Percentiles rank a stretch among this genome's conserved stretches.
These are phyloP conservation scores for Parapsyche elsis DNA, from an alignment of 1,140 invertebrate genomes.

Conservation along the genomic window DNA sequence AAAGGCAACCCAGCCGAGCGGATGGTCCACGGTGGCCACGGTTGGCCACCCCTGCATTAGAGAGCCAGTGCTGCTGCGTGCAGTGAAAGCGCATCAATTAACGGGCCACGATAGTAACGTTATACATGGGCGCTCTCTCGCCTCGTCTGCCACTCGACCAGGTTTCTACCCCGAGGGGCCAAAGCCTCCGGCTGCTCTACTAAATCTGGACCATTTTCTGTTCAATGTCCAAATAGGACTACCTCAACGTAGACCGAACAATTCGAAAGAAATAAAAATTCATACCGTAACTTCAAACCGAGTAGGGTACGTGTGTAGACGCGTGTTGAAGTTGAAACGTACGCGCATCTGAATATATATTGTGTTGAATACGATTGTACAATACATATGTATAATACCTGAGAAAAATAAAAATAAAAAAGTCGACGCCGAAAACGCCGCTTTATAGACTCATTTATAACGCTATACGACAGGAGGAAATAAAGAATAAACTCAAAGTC, in stretches of 20 bases:
- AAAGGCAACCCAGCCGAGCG: neutral
- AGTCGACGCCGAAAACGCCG: too few species aligned
- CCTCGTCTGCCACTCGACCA: neutral
- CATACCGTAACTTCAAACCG: too few species aligned
- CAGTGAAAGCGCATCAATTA: constrained; percentile 47
- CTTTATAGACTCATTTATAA: too few species aligned
- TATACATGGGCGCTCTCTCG: constrained; percentile 15
- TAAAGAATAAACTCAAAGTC: too few species aligned
- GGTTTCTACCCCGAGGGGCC: constrained; percentile 33
- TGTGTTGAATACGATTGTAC: too few species aligned
- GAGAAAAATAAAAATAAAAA: too few species aligned
- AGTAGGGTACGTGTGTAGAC: too few species aligned
- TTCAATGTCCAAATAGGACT: neutral
- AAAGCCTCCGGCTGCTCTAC: constrained; percentile 6
- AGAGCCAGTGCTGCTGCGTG: constrained; percentile 30
- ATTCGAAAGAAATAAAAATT: too few species aligned
- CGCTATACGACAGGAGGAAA: too few species aligned
- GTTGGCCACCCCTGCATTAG: constrained; percentile 24
- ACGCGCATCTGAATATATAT: too few species aligned
- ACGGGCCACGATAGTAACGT: constrained; percentile 21
- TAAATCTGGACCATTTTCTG: constrained; percentile 1
- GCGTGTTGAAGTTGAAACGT: too few species aligned
- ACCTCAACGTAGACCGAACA: constrained; percentile 11
- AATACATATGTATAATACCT: too few species aligned
- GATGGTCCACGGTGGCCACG: neutral